Percentiles rank a stretch among this genome's conserved stretches.
Conservation (phyloP, 2,797 vertebrate species). For the Trachurus trachurus region DNA sequence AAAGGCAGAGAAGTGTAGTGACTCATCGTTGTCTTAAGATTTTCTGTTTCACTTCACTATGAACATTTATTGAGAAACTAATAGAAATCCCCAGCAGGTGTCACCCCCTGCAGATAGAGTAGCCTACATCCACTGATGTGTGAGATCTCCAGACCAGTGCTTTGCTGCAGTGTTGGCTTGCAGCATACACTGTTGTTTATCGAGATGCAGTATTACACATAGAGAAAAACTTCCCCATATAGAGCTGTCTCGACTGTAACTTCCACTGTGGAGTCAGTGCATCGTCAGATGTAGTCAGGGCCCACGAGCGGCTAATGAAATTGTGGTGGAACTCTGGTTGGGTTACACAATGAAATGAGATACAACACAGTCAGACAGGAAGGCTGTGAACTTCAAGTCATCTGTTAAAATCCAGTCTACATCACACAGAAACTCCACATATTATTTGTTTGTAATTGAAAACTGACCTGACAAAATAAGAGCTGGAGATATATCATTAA, state of each 20-base stretch:
- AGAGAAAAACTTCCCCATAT: not conserved
- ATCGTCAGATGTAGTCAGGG: conserved; percentile 36
- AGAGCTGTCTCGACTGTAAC: not conserved
- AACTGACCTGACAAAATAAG: not conserved
- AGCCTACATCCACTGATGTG: not conserved
- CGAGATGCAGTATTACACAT: not conserved
- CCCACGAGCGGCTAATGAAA: conserved; percentile 56
- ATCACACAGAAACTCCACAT: not conserved
- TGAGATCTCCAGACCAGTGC: conserved; percentile 1
- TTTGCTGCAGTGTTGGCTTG: conserved; percentile 18
- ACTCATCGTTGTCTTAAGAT: not conserved
- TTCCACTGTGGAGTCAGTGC: conserved; percentile 28
- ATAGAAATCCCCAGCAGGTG: not conserved
- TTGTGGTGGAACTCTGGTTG: conserved; percentile 40
- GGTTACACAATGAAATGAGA: conserved; percentile 69
- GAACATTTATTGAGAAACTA: not conserved
- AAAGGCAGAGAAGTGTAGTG: not conserved
- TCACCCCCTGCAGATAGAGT: not conserved
- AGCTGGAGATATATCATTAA: not conserved
- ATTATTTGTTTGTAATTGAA: not conserved
- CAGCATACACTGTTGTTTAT: not conserved
- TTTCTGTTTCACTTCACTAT: not conserved
- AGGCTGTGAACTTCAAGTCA: conserved; percentile 10
- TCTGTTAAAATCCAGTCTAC: conserved; percentile 15
- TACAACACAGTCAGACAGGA: conserved; percentile 39